These are phyloP conservation scores for Crotalus horridus DNA, from an alignment of 2,113 vertebrate species.

Conservation along the genomic window DNA sequence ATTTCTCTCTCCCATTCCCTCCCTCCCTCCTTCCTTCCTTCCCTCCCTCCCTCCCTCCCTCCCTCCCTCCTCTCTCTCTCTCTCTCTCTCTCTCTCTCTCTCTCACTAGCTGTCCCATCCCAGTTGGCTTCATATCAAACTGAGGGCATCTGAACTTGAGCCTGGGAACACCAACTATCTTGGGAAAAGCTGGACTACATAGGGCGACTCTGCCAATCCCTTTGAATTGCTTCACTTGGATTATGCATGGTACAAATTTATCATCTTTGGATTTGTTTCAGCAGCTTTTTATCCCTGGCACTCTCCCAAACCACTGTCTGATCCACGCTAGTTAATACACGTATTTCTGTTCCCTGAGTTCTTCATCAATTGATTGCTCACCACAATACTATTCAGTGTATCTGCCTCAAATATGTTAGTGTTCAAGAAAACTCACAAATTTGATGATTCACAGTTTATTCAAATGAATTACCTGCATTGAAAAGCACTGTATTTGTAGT, in stretches of 20 bases:
- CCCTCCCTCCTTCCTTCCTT: background rate
- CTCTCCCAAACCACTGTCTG: background rate
- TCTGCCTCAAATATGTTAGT: background rate
- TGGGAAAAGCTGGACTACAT: background rate
- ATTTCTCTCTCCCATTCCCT: slow-evolving; percentile 31
- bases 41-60: background rate
- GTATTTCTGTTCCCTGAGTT: background rate
- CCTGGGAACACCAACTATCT: background rate
- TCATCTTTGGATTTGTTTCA: background rate
- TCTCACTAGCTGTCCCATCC: background rate
- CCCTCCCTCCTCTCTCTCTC: background rate
- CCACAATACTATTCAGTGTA: background rate
- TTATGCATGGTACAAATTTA: background rate
- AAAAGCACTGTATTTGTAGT: background rate
- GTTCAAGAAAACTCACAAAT: background rate
- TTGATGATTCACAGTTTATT: background rate
- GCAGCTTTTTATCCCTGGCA: background rate
- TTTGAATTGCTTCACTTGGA: background rate
- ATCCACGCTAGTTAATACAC: background rate
- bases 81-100: slow-evolving; percentile 29
- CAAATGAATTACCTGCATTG: background rate
- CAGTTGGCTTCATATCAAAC: background rate
- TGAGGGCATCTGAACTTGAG: background rate
- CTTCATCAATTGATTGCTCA: background rate
- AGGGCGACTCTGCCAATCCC: background rate